Conservation (phyloP, 2,888 invertebrate species). For the Agrochola litura region DNA sequence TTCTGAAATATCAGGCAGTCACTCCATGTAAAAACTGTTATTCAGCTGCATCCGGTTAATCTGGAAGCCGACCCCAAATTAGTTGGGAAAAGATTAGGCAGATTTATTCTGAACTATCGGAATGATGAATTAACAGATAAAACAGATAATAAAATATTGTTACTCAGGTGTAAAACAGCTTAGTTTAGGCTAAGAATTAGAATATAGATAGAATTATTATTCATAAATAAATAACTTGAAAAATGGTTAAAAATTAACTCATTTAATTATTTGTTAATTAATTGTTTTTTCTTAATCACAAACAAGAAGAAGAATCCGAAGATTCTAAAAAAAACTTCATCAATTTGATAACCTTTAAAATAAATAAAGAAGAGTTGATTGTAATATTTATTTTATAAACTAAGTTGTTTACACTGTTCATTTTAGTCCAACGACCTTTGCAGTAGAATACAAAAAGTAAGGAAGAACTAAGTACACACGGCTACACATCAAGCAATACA, state of each 20-base stretch:
- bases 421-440: constrained; percentile 31
- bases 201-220: no score
- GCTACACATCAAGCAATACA: no score
- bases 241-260: background rate
- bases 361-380: background rate
- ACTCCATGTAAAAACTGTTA: no score
- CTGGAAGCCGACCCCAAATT: background rate
- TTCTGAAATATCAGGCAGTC: background rate
- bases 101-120: background rate
- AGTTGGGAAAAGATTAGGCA: background rate
- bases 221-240: background rate
- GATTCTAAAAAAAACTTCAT: background rate
- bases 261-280: no score
- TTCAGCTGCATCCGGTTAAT: background rate
- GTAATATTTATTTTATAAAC: constrained; percentile 26
- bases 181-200: background rate
- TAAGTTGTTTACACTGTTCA: constrained; percentile 9
- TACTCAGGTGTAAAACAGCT: background rate
- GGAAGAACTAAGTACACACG: no score
- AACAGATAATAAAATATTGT: background rate
- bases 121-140: background rate
- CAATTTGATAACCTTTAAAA: constrained; percentile 8
- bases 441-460: constrained; percentile 4
- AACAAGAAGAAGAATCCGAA: no score
- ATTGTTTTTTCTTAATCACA: no score